Percentiles rank a stretch among this genome's conserved stretches.
These are phyloP conservation scores for Anseranas semipalmata DNA, from an alignment of 2,113 vertebrate genomes.

Conservation along the genomic window DNA sequence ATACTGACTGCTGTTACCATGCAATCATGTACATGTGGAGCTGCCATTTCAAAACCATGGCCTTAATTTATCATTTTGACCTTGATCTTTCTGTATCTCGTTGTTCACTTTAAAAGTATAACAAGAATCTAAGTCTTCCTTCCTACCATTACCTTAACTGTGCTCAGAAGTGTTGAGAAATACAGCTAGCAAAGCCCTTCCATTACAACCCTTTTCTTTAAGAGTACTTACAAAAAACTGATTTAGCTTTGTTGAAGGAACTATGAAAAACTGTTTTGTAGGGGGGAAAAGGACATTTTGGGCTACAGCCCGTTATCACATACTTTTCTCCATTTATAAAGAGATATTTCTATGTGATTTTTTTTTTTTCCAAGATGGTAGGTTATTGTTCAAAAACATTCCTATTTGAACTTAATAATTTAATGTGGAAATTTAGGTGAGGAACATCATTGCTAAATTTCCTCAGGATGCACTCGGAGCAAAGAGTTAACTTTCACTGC, in stretches of 20 bases:
- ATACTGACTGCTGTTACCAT: not conserved
- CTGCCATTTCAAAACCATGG: not conserved
- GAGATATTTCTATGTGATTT: not conserved
- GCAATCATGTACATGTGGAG: not conserved
- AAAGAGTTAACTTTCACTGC: not conserved
- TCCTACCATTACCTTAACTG: not conserved
- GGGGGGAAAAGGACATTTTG: not conserved
- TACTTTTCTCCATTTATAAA: not conserved
- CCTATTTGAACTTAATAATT: not conserved
- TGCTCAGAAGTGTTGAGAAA: not conserved
- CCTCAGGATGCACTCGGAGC: not conserved
- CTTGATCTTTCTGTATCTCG: not conserved
- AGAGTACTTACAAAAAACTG: not conserved
- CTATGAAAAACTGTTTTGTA: not conserved
- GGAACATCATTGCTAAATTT: not conserved
- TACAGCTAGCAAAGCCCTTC: not conserved
- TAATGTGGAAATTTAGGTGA: not conserved
- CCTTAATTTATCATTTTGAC: not conserved
- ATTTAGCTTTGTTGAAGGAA: not conserved
- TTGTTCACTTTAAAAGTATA: not conserved
- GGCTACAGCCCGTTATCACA: not conserved
- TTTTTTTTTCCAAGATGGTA: not conserved
- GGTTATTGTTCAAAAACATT: not conserved
- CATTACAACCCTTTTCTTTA: not conserved
- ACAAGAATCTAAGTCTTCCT: not conserved